These are phyloP conservation scores for Dipodomys spectabilis DNA, from an alignment of 2,113 vertebrate genomes.

Conservation along the genomic window DNA sequence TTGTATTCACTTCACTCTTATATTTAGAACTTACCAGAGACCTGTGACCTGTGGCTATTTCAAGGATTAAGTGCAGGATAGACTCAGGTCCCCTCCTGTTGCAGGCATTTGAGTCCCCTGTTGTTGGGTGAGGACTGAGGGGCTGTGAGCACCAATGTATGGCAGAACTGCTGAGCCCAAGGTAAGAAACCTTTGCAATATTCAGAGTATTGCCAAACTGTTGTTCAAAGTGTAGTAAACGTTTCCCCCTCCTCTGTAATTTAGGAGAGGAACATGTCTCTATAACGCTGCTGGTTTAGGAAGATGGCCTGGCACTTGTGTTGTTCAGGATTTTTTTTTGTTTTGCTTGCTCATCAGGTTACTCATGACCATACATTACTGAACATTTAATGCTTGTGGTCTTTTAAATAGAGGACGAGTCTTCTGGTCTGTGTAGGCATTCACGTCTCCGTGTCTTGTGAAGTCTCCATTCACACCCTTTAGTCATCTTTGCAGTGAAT, in stretches of 20 bases:
- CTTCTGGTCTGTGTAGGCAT: not conserved
- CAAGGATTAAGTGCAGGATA: too few species aligned
- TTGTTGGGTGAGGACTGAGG: too few species aligned
- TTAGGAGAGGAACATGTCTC: too few species aligned
- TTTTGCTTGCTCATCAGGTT: not conserved
- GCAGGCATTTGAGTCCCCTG: fast-evolving
- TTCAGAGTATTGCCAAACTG: not conserved
- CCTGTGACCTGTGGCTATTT: fast-evolving
- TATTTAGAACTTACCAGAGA: fast-evolving
- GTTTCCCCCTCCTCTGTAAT: not conserved
- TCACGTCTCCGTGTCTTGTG: too few species aligned
- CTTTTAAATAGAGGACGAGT: not conserved
- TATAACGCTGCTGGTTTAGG: fast-evolving
- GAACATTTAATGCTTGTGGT: fast-evolving
- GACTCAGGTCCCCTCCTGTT: too few species aligned
- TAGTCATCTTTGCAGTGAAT: not conserved
- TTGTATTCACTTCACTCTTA: not conserved
- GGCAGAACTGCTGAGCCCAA: not conserved
- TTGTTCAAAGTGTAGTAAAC: not conserved
- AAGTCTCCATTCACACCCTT: not conserved
- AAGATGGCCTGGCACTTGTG: not conserved
- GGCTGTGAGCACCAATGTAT: too few species aligned
- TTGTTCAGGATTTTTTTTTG: not conserved
- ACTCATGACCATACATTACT: fast-evolving
- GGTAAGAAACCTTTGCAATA: not conserved